Percentiles rank a stretch among this genome's conserved stretches.
phyloP scores from a whole-genome alignment of 2,888 invertebrate species.

The Melanchra persicariae region DNA sequence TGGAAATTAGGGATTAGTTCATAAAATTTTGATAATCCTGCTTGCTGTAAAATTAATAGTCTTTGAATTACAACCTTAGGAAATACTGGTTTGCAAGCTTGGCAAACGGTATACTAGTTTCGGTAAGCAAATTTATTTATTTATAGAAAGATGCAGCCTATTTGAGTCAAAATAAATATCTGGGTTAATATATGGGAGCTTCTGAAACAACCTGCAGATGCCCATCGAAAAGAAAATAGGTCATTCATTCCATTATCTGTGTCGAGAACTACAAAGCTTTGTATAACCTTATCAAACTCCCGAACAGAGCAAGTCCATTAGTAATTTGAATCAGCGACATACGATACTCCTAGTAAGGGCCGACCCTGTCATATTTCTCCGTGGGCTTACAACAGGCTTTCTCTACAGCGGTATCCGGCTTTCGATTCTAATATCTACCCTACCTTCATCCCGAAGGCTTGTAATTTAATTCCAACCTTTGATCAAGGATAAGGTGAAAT shows the following conservation, averaged over 20 bases:
- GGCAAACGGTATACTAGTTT: too few species aligned
- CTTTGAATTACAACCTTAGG: too few species aligned
- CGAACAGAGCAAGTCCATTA: conserved; percentile 42
- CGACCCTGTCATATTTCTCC: conserved; percentile 16
- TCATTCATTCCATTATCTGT: conserved; percentile 1
- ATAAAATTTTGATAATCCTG: too few species aligned
- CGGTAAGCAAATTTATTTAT: too few species aligned
- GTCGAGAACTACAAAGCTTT: conserved; percentile 43
- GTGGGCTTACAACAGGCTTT: conserved; percentile 28
- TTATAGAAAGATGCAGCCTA: too few species aligned
- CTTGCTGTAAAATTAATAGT: too few species aligned
- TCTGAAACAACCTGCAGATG: too few species aligned
- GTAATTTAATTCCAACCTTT: conserved; percentile 52
- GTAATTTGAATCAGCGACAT: conserved; percentile 50
- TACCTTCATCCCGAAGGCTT: conserved; percentile 4
- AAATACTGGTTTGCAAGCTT: too few species aligned
- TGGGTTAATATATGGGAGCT: too few species aligned
- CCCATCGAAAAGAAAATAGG: conserved; percentile 1
- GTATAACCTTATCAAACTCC: conserved; percentile 35
- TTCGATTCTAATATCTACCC: conserved; percentile 26
- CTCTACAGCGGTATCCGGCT: conserved; percentile 9
- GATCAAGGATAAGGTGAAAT: conserved; percentile 24
- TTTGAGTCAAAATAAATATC: too few species aligned
- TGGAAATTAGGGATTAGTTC: too few species aligned
- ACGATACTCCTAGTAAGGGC: conserved; percentile 27